These are phyloP conservation scores for Amblyraja radiata DNA, from an alignment of 2,797 vertebrate genomes.

Conservation along the genomic window DNA sequence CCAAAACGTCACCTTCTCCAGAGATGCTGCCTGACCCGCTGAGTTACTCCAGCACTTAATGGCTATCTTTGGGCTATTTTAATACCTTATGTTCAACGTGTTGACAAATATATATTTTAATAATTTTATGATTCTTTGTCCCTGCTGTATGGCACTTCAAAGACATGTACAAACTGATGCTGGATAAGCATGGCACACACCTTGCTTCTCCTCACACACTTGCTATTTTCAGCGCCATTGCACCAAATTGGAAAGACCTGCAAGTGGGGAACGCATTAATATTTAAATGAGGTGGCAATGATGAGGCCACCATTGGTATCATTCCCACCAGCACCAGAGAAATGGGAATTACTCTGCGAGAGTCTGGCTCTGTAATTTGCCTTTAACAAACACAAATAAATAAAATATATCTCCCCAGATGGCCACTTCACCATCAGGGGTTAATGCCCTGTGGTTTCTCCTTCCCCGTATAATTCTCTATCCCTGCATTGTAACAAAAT, in stretches of 20 bases:
- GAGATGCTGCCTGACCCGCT: no score
- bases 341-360: slow-evolving; percentile 34
- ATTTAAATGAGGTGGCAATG: slow-evolving; percentile 37
- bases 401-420: slow-evolving; percentile 8
- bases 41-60: no score
- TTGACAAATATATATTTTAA: slow-evolving; percentile 5
- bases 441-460: neutral
- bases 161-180: neutral
- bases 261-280: slow-evolving; percentile 18
- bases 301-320: slow-evolving; percentile 34
- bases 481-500: slow-evolving; percentile 3
- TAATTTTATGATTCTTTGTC: neutral
- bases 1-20: no score
- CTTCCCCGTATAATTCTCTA: neutral
- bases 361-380: slow-evolving; percentile 15
- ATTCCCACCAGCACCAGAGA: slow-evolving; percentile 26
- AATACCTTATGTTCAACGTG: no score
- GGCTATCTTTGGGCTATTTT: no score
- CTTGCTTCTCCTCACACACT: neutral
- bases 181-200: neutral
- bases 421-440: slow-evolving; percentile 18
- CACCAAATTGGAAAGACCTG: slow-evolving; percentile 25
- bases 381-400: slow-evolving; percentile 30
- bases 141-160: neutral
- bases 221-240: slow-evolving; percentile 23